Evolutionary conservation across 1,140 invertebrate species (phyloP), one percentile per base, ranked within the genome.

Genomic region (Drosophila murphyi): DNA sequence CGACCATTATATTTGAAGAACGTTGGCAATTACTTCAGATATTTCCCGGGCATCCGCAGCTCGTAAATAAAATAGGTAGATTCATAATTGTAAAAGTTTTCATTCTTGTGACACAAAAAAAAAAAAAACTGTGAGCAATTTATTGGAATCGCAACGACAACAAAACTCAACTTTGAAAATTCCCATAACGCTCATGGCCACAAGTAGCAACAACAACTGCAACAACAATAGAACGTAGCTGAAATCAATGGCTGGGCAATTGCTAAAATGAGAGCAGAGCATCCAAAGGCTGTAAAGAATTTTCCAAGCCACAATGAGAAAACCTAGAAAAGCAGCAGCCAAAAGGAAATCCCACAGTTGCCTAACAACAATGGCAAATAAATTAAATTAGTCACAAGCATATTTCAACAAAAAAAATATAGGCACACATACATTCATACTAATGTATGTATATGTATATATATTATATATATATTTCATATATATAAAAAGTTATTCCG

Each of bases 311-410:
- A 74, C 74, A 85, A 86, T 78, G 82, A 82, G 39, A 43, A 86
- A 86, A 82, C 75, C 64, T 82, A 82, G 77, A 70, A 70, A 52
- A 57, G 67, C 65, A 76, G 56, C 63, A 68, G 39, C 71, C 20
- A 64, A 65, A 65, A 70, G 61, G 83, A 87, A 87, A 88, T 87
- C 83, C 83, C 72, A 88, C 83, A 89, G 78, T 88, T 83, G 69
- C 72, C 83, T 41, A 73, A 75, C 80, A 87, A 87, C 83, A 87
- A 87, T 87, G 77, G 76, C 85, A 87, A 87, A 87, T 87, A 87
- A 87, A 87, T 87, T 88, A 87, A 87, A 88, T 87, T 88, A 88
- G 80, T 87, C 85, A 80, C 83, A 87, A 87, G 62, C 83, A 88
- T 87, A 87, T 87, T 87, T 87, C 76, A 88, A 20, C 20, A 20